Base-by-base conservation (phyloP, 2,888 invertebrate genomes). In the Eurytoma adleriae region DNA sequence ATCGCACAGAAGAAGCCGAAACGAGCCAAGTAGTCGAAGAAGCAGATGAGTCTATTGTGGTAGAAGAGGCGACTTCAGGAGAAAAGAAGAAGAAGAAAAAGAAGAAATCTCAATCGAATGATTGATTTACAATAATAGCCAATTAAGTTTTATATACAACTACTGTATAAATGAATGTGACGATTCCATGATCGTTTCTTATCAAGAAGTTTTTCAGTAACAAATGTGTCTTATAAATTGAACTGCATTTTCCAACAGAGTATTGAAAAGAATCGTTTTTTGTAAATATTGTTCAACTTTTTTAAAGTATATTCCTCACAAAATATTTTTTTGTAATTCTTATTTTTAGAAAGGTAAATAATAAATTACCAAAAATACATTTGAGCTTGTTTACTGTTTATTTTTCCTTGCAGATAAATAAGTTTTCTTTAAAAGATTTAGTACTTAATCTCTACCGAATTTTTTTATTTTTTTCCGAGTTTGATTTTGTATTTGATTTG, bases 51-150 rank as follows among this genome's bases (percentile, higher is more conserved):
- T 77, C 62, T 12, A 67, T 62, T 52, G 76, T 78, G 52, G 52
- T 30, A 27, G 84, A 91, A 68, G 84, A 88, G 24, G 87, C 86
- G 61, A 89, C 89, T 2, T 84, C 86, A 16, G 91, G 91, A 20
- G 92, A 92, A 84, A 93, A 93, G 85, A 92, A 92, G 85, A 92
- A 92, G 86, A 93, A 93, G 86, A 93, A 92, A 88, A 92, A 92
- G 68, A 94, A 94, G 85, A 93, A 93, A 82, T 92, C 92, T 64
- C 76, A 83, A 70, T 84, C 84, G 14, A 83, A 84, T 62, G 85
- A 85, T 82, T 85, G 82, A 82, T 68, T 74, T 81, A 56, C 61
- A 78, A 24, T 73, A 78, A 59, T 79, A 64, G 64, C 18, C 40
- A 70, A 69, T 81, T 59, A 75, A 64, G 68, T 82, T 79, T 81